phyloP scores from a whole-genome alignment of 2,113 vertebrate genomes.

The Tor tambroides region DNA sequence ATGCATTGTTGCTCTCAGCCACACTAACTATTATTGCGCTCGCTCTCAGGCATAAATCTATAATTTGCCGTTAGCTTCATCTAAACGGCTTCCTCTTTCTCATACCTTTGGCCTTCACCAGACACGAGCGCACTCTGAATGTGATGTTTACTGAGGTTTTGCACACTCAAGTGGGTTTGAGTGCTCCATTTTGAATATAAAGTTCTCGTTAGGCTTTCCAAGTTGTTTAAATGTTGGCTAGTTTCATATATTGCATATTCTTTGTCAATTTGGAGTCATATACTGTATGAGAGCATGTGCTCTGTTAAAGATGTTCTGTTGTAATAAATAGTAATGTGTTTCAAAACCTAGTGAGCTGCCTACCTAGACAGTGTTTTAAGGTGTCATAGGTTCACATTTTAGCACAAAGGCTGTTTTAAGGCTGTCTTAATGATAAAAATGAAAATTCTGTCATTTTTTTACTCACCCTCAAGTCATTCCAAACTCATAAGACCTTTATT shows the following conservation, averaged over 20 bases:
- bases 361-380: background rate
- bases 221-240: background rate
- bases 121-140: background rate
- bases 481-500: too few relatives aligned
- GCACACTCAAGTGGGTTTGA: background rate
- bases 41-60: conserved; percentile 17
- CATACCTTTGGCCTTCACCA: background rate
- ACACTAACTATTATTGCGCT: conserved; percentile 34
- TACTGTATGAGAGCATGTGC: background rate
- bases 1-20: conserved; percentile 43
- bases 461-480: too few relatives aligned
- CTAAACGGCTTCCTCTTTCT: conserved; percentile 2
- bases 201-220: background rate
- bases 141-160: background rate
- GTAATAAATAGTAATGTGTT: background rate
- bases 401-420: too few relatives aligned
- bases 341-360: background rate
- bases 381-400: background rate
- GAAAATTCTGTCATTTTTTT: too few relatives aligned
- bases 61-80: conserved; percentile 9
- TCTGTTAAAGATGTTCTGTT: background rate
- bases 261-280: background rate
- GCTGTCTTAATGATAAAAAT: too few relatives aligned
- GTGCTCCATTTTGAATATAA: background rate
- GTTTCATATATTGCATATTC: background rate